Percentiles rank a stretch among this genome's conserved stretches.
phyloP scores from a whole-genome alignment of 2,113 vertebrate species.

The Cyprinus carpio region DNA sequence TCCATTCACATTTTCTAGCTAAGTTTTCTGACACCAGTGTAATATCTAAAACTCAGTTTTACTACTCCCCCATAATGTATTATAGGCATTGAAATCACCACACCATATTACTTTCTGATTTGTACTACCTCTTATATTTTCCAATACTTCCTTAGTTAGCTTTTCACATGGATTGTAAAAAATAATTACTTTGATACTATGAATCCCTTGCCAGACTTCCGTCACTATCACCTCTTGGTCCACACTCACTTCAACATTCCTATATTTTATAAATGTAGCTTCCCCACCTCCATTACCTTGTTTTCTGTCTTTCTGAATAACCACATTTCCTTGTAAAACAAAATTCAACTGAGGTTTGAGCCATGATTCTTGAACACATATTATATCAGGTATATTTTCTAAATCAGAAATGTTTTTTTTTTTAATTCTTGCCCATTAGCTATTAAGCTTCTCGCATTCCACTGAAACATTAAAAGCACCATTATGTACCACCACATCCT shows the following conservation, averaged over 20 bases:
- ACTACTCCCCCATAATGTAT: not conserved
- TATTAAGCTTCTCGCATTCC: not conserved
- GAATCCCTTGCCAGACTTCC: not conserved
- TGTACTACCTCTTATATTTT: not conserved
- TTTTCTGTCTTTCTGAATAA: too few species aligned
- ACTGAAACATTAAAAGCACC: not conserved
- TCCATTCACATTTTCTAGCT: slow-evolving; percentile 4
- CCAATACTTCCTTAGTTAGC: not conserved
- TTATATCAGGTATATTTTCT: not conserved
- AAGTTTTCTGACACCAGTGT: not conserved
- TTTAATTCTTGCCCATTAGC: not conserved
- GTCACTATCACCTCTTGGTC: not conserved
- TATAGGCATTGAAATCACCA: not conserved
- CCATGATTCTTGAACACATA: too few species aligned
- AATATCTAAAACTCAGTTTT: not conserved
- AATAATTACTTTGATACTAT: not conserved
- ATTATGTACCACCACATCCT: not conserved
- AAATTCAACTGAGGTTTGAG: too few species aligned
- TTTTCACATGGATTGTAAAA: slow-evolving; percentile 3
- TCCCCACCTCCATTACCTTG: too few species aligned
- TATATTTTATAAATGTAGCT: not conserved
- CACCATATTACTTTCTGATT: not conserved
- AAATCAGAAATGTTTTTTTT: not conserved
- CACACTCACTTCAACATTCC: not conserved
- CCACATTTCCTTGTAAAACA: too few species aligned